Conservation (phyloP, 2,797 vertebrate genomes). For the Muscicapa striata region DNA sequence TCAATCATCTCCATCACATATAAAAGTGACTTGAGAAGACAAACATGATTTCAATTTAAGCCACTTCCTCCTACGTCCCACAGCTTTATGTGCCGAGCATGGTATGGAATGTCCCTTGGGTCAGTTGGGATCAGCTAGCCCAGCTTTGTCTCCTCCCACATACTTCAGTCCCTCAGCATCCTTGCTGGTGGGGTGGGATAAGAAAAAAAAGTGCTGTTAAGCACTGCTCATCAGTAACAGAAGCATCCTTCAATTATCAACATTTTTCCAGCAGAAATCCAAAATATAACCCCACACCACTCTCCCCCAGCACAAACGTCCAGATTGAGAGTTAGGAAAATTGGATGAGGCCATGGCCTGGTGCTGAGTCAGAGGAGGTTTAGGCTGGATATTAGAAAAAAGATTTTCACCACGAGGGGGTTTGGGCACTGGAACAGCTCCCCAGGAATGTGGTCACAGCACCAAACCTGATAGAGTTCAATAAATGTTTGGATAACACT, state of each 20-base stretch:
- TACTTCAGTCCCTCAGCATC: neutral
- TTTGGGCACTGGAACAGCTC: neutral
- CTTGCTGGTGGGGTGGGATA: fast-evolving
- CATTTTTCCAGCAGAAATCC: neutral
- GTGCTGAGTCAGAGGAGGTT: neutral
- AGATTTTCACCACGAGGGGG: fast-evolving
- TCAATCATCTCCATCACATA: fast-evolving
- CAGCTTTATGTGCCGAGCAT: neutral
- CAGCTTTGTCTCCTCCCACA: neutral
- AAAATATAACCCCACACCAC: neutral
- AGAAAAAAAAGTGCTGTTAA: neutral
- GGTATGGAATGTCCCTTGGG: neutral
- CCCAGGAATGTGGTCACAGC: neutral
- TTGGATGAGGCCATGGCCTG: neutral
- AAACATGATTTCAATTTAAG: neutral
- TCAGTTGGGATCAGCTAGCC: neutral
- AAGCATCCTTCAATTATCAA: neutral
- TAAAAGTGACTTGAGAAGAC: neutral
- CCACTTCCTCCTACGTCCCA: neutral
- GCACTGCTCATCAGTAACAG: neutral
- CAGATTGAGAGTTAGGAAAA: neutral
- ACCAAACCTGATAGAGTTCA: neutral
- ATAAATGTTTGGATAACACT: neutral
- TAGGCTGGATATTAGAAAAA: neutral
- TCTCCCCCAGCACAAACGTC: neutral